Evolutionary conservation across 2,113 vertebrate genomes (phyloP), one percentile per base, ranked within the genome.

Genomic region (Clarias batrachus): DNA sequence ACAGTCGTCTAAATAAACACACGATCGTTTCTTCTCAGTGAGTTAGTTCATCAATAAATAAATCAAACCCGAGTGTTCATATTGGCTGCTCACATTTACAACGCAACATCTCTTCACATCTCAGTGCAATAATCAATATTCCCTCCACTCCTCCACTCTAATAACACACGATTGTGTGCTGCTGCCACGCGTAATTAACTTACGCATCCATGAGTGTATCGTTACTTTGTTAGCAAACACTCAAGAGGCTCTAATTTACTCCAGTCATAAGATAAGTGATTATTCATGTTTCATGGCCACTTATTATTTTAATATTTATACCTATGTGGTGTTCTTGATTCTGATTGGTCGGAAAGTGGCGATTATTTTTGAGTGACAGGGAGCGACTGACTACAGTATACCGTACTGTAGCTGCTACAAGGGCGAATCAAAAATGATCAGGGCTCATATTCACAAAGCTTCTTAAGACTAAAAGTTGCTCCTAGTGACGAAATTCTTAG

Each of bases 31-130:
- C 68, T 79, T 62, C 62, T 17, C 13, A n/a, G 13, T 10, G 19
- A n/a, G 41, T 52, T 21, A 27, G 13, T 85, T 57, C 54, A 86
- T 80, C 84, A 86, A 80, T 86, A 59, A 68, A 68, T 63, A 33
- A 85, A 79, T 85, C 74, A 68, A 52, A 41, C 1, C 37, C 1
- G 37, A 23, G 82, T 73, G 21, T 85, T 30, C 30, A 68, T 37
- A 85, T 56, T 66, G 62, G 56, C 71, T 37, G 37, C 23, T 85
- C 52, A 41, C 6, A 11, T 80, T 66, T 19, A 85, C 74, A 57
- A 48, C 17, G 65, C 84, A 19, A 48, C 62, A 6, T 57, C 33
- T 68, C 48, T 56, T 62, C 21, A 56, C 81, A 37, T 70, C 79
- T 41, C 71, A 74, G 82, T 13, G 6, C 62, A n/a, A 33, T 65